phyloP scores from a whole-genome alignment of 2,888 invertebrate genomes.

The Augochlorella aurata region DNA sequence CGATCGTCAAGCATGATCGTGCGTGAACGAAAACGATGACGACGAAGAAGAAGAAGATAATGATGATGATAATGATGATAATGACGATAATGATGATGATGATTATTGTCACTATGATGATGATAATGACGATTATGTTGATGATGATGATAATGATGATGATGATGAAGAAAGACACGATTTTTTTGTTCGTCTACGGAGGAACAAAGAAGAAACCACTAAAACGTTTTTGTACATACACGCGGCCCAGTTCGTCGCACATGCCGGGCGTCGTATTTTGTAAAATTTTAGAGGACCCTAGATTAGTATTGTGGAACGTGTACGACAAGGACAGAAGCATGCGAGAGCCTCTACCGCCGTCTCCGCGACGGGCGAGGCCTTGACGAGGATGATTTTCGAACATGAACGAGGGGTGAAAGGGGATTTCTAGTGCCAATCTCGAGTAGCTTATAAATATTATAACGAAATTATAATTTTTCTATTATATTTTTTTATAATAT shows the following conservation, averaged over 20 bases:
- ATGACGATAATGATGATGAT: not conserved
- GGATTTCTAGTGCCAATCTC: slow-evolving; percentile 58
- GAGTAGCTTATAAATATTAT: slow-evolving; percentile 63
- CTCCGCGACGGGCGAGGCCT: too few species aligned
- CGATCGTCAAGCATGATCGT: not conserved
- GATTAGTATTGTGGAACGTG: slow-evolving; percentile 19
- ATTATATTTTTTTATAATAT: slow-evolving; percentile 64
- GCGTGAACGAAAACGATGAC: not conserved
- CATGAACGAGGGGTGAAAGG: not conserved
- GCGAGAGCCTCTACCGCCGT: not conserved
- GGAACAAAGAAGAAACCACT: not conserved
- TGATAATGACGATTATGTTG: not conserved
- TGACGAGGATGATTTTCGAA: too few species aligned
- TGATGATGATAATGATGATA: not conserved
- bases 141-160: not conserved
- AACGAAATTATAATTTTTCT: slow-evolving; percentile 62
- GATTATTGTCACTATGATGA: too few species aligned
- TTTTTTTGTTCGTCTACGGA: not conserved
- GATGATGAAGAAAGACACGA: not conserved
- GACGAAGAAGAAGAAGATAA: not conserved
- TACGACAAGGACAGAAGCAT: not conserved
- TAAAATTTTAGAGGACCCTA: slow-evolving; percentile 49
- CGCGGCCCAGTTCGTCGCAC: slow-evolving; percentile 18
- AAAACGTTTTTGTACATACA: slow-evolving; percentile 49
- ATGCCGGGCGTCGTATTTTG: slow-evolving; percentile 47